Conservation (phyloP, 1,140 invertebrate genomes). For the Caenorhabditis inopinata region DNA sequence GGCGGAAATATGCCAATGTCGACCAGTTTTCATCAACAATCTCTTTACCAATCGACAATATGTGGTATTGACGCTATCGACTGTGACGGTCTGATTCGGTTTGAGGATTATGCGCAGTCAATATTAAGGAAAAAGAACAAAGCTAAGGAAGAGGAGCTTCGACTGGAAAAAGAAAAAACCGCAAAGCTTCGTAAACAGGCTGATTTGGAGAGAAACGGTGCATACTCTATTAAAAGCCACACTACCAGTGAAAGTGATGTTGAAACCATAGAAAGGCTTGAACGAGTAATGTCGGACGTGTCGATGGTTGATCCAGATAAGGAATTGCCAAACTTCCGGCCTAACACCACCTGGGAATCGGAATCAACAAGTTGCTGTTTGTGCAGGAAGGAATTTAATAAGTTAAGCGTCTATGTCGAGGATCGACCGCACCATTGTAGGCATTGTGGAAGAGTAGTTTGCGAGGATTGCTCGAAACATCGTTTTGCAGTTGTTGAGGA, state of each 20-base stretch:
- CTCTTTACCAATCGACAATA: not conserved
- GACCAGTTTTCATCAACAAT: not conserved
- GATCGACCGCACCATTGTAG: slow-evolving; percentile 36
- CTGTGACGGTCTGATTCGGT: not conserved
- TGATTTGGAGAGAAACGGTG: not conserved
- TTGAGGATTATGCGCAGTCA: not conserved
- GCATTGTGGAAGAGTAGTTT: slow-evolving; percentile 22
- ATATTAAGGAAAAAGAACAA: not conserved
- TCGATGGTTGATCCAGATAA: slow-evolving; percentile 2
- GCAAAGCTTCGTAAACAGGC: not conserved
- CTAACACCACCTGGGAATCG: not conserved
- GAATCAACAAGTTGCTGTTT: not conserved
- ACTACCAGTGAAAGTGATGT: not conserved
- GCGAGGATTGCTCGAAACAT: not conserved
- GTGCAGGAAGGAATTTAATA: not conserved
- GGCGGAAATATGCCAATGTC: not conserved
- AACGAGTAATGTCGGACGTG: not conserved
- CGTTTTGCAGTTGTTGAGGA: not conserved
- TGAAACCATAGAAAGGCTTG: not conserved
- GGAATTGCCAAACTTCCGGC: not conserved
- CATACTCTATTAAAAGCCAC: not conserved
- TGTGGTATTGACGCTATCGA: not conserved
- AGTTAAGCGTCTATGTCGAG: slow-evolving; percentile 7
- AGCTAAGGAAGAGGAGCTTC: not conserved
- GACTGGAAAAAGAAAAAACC: not conserved